phyloP scores from a whole-genome alignment of 2,888 invertebrate genomes.

The Chesias legatella region DNA sequence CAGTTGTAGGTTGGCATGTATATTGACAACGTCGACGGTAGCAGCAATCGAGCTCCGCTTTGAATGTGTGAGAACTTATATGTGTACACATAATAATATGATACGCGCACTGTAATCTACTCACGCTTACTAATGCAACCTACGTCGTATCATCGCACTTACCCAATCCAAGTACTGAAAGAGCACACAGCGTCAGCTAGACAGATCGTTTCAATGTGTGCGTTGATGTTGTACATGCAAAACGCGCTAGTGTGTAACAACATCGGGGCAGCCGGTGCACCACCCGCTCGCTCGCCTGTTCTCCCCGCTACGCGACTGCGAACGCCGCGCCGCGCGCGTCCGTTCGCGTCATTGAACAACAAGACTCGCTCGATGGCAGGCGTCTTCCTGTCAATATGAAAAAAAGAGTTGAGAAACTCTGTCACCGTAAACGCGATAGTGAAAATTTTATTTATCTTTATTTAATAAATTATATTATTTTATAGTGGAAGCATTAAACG shows the following conservation, averaged over 20 bases:
- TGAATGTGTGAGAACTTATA: conserved; percentile 60
- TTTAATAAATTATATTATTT: conserved; percentile 74
- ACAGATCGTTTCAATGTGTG: conserved; percentile 63
- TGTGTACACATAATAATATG: conserved; percentile 37
- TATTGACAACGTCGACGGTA: conserved; percentile 60
- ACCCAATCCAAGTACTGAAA: conserved; percentile 51
- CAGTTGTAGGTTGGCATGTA: conserved; percentile 75
- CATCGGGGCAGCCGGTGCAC: conserved; percentile 78
- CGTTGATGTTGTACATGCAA: conserved; percentile 50
- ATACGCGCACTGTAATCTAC: conserved; percentile 54
- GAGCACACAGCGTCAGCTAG: conserved; percentile 71
- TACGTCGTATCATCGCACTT: conserved; percentile 53
- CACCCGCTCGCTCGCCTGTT: conserved; percentile 65
- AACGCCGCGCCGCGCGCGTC: conserved; percentile 63
- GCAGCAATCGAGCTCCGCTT: conserved; percentile 66
- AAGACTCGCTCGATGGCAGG: conserved; percentile 78
- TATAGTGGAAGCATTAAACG: conserved; percentile 71
- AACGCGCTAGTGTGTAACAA: conserved; percentile 61
- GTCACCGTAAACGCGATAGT: conserved; percentile 74
- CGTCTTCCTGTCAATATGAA: conserved; percentile 78
- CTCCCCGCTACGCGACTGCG: conserved; percentile 76
- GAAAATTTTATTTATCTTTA: conserved; percentile 72
- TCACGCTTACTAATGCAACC: conserved; percentile 48
- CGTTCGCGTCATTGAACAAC: conserved; percentile 79
- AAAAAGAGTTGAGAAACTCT: conserved; percentile 71